Base-by-base conservation (phyloP, 2,797 vertebrate genomes). In the Heteromormyrus szaboi region DNA sequence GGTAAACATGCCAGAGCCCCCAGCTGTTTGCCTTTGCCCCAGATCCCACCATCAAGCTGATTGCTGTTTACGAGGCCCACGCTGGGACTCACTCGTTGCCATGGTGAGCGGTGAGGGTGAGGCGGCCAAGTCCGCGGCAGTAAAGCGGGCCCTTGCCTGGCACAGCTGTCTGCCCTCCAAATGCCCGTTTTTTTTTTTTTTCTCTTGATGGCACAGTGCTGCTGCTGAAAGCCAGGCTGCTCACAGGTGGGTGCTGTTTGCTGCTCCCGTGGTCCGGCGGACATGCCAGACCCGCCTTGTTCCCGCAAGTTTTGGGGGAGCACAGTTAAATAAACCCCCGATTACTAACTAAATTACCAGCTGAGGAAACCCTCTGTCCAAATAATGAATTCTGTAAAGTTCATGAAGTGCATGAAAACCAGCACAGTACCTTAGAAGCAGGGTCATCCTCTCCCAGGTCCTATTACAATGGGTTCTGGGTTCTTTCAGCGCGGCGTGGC, bases 81-180 rank as follows among this genome's bases (percentile, higher is more conserved):
- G 37, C 56, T 5, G 86, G 53, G 85, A 87, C 85, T 14, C 17
- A 53, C 85, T 41, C 19, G 86, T 87, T 62, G 86, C 86, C 86
- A 62, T 87, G 86, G 86, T 44, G 86, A 87, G 7, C 56, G 9
- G 41, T 11, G 41, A 48, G 86, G 54, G 56, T 86, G 11, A 86
- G 25, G 83, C 9, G 19, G 48, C 29, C 84, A 53, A 48, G 48
- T 86, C 33, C 37, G 19, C 37, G 9, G 8, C 19, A 11, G 37
- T 22, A 62, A 22, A n/a, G 86, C 41, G 9, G 53, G 37, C 85
- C 53, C 85, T 86, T 12, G 54, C 86, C 56, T 22, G 86, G 37
- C 86, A 44, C 86, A 62, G 54, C 54, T 22, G 33, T 46, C 56
- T 33, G 56, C n/a, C 54, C 29, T 87, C 29, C 17, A n/a, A 37